Evolutionary conservation across 2,113 vertebrate genomes (phyloP), one percentile per base, ranked within the genome.

Genomic region (Tiliqua scincoides): DNA sequence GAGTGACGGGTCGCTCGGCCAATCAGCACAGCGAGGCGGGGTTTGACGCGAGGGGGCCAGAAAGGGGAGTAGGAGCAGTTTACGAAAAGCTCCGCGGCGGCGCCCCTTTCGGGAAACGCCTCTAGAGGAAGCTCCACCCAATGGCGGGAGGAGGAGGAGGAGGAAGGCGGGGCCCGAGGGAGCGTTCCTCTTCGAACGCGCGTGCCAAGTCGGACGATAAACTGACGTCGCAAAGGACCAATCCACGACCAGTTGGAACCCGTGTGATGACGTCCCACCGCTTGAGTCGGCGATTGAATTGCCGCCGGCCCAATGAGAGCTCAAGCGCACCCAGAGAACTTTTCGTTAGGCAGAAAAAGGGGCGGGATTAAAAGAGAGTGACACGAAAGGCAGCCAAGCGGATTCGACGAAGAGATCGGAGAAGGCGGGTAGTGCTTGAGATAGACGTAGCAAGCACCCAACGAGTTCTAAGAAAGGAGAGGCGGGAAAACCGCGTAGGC

Each of bases 121-220:
- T 86, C 87, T 72, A 37, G 18, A 40, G 30, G 35, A 91, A 76
- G 92, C 93, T 91, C 94, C 95, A 90, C 95, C 95, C 95, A 91
- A 93, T 94, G 88, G 92, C 25, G 48, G 94, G 93, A 87, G 92
- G 95, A 94, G 94, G 93, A 87, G 92, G 95, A 94, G 83, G 86
- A 18, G 87, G 92, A 72, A 85, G 89, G 84, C 11, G 20, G 78
- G 32, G 85, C 57, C 76, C 1, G 90, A 12, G 79, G 83, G 80
- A 81, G 27, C 7, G n/a, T 14, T 57, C 20, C 11, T 1, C 27
- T 8, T 23, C 2, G 40, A n/a, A n/a, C 27, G 40, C 57, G n/a
- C 48, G 32, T 57, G 48, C 27, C 37, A 30, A n/a, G 57, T 10
- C 15, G 57, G 20, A 25, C 32, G 3, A 54, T 17, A 2, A 30